These are phyloP conservation scores for Drosophila histrio DNA, from an alignment of 2,888 invertebrate genomes.

Conservation along the genomic window DNA sequence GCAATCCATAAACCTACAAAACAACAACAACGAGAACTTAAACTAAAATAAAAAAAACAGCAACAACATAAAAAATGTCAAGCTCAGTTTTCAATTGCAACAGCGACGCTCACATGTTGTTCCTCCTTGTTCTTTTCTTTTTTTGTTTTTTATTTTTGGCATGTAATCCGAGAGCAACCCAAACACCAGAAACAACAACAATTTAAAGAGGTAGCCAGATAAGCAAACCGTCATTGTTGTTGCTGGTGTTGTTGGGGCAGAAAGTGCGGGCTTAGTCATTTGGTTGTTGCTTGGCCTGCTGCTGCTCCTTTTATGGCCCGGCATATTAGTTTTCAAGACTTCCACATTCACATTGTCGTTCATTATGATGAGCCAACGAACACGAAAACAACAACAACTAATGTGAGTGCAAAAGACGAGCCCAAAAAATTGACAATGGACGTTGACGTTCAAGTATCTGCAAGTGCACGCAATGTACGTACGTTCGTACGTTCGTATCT, in stretches of 20 bases:
- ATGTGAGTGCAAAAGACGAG: slow-evolving; percentile 29
- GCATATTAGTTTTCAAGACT: slow-evolving; percentile 72
- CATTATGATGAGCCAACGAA: slow-evolving; percentile 70
- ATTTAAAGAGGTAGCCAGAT: slow-evolving; percentile 57
- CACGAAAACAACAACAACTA: slow-evolving; percentile 40
- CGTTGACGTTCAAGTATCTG: slow-evolving; percentile 71
- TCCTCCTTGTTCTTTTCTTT: slow-evolving; percentile 3
- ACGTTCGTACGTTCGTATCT: slow-evolving; percentile 58
- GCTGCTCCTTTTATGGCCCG: slow-evolving; percentile 56
- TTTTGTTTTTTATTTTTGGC: slow-evolving; percentile 36
- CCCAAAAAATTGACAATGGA: slow-evolving; percentile 62
- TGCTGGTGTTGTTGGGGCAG: slow-evolving; percentile 27
- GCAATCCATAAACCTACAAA: slow-evolving; percentile 65
- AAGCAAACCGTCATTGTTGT: slow-evolving; percentile 31
- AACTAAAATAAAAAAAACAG: slow-evolving; percentile 22
- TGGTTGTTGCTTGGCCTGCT: slow-evolving; percentile 42
- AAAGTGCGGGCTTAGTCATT: slow-evolving; percentile 73
- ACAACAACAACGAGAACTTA: slow-evolving; percentile 47
- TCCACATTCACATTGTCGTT: slow-evolving; percentile 58
- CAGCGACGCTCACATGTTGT: slow-evolving; percentile 44
- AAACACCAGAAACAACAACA: slow-evolving; percentile 32
- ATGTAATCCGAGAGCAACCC: slow-evolving; percentile 68
- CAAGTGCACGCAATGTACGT: slow-evolving; percentile 68
- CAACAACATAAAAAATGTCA: slow-evolving; percentile 56
- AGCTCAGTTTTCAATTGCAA: slow-evolving; percentile 77